Evolutionary conservation across 2,797 vertebrate genomes (phyloP), one percentile per base, ranked within the genome.

Genomic region (Urosaurus nigricauda): DNA sequence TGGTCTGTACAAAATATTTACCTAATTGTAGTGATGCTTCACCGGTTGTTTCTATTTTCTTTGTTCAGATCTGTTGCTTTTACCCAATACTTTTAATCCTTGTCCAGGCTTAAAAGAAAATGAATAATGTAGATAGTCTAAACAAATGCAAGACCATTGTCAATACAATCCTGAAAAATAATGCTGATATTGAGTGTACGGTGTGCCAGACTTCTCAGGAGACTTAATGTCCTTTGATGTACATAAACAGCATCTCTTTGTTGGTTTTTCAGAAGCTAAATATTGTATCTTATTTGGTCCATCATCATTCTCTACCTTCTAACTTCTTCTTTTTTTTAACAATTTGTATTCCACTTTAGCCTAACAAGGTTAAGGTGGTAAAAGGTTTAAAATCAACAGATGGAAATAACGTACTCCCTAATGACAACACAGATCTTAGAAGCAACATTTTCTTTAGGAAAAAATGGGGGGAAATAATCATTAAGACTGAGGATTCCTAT

Each of bases 131-230:
- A 68, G 73, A 51, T 78, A 37, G 51, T 84, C 47, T 8, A 63
- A 26, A 97, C 96, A 94, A 97, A 98, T 7, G 86, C 87, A 70
- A 97, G 97, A 40, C 96, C 95, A 51, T 98, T 98, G 74, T 98
- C 97, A 68, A 98, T 98, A 21, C 94, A 96, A 79, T 98, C 97
- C 82, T 97, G 95, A 0, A 98, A 97, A 43, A 92, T 91, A 1
- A 98, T 97, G 24, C 63, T 29, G 63, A 6, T 26, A 40, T 8
- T 51, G 43, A 71, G 40, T 32, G 2, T 71, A 14, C n/a, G 51
- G 40, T 32, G 2, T 71, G 24, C n/a, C 73, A 83, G 32, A 37
- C 3, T 4, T 63, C 35, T 75, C 24, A 19, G 56, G 29, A 75
- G 40, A 12, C 70, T 40, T 26, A 19, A 17, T 40, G 56, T 35